Evolutionary conservation across 2,888 invertebrate species (phyloP).

Genomic region (Stenichneumon culpator): DNA sequence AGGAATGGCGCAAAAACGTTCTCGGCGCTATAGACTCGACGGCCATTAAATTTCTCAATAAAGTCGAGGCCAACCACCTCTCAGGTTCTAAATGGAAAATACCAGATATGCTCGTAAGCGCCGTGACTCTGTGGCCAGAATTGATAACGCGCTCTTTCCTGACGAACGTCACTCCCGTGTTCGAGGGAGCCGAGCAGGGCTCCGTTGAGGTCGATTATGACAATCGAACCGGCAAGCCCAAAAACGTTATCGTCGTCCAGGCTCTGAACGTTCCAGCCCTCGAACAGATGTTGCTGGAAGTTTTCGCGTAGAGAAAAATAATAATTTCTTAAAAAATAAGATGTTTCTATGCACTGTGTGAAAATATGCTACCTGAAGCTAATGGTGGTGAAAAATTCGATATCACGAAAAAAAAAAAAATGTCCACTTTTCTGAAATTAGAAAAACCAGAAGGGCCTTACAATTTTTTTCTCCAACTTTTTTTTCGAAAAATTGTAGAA

Average conservation of each 20-base stretch:
- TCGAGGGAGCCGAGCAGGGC: slow-evolving; percentile 74
- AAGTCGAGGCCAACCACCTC: slow-evolving; percentile 83
- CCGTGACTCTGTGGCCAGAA: slow-evolving; percentile 74
- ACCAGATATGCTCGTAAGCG: slow-evolving; percentile 75
- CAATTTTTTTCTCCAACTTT: no score
- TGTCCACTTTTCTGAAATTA: no score
- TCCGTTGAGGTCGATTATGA: slow-evolving; percentile 75
- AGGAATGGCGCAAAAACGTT: slow-evolving; percentile 64
- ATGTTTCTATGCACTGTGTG: no score
- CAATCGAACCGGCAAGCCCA: slow-evolving; percentile 60
- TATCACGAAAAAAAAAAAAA: no score
- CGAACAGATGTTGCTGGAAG: slow-evolving; percentile 56
- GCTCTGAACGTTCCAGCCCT: slow-evolving; percentile 62
- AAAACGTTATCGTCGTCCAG: slow-evolving; percentile 72
- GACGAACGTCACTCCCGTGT: slow-evolving; percentile 73
- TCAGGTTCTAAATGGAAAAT: slow-evolving; percentile 72
- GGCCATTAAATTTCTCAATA: slow-evolving; percentile 86
- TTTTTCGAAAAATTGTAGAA: no score
- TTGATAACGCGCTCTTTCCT: slow-evolving; percentile 60
- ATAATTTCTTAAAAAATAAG: no score
- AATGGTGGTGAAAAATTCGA: no score
- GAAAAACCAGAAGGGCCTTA: no score
- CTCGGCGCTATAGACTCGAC: slow-evolving; percentile 84
- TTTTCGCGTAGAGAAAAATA: slow-evolving; percentile 41
- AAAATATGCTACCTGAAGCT: no score